Evolutionary conservation across 1,140 invertebrate genomes (phyloP).

Genomic region (Wasmannia auropunctata): DNA sequence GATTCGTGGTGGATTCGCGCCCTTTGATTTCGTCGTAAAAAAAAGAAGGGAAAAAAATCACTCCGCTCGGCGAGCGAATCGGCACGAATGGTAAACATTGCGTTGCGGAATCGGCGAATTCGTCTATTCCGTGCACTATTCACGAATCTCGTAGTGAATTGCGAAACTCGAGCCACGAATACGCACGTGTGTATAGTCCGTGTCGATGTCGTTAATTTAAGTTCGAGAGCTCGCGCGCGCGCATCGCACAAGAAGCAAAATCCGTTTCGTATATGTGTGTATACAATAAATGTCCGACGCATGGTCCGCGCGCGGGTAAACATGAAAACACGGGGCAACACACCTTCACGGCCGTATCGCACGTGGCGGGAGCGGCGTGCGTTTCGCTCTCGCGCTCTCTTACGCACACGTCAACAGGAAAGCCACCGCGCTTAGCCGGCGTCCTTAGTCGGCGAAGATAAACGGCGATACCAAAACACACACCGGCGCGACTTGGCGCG

Average conservation of each 20-base stretch:
- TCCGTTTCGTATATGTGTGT: not conserved
- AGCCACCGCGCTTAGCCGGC: not conserved
- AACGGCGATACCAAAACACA: not conserved
- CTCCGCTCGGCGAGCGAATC: not conserved
- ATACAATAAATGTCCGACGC: conserved; percentile 9
- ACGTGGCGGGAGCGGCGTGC: conserved; percentile 16
- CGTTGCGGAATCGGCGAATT: not conserved
- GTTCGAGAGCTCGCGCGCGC: not conserved
- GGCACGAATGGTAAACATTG: not conserved
- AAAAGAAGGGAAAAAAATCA: not conserved
- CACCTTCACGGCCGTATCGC: conserved; percentile 35
- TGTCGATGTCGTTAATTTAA: not conserved
- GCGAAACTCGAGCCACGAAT: not conserved
- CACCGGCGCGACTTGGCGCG: not conserved
- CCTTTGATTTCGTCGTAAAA: not conserved
- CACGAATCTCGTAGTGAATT: not conserved
- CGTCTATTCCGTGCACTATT: not conserved
- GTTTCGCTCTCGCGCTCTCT: not conserved
- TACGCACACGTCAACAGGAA: conserved; percentile 16
- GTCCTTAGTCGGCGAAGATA: conserved; percentile 12
- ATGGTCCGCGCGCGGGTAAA: not conserved
- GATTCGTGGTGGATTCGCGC: not conserved
- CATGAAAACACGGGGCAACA: conserved; percentile 29
- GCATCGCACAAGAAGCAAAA: not conserved
- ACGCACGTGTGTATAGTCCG: not conserved